phyloP scores from a whole-genome alignment of 2,113 vertebrate species.

The Serinus canaria region DNA sequence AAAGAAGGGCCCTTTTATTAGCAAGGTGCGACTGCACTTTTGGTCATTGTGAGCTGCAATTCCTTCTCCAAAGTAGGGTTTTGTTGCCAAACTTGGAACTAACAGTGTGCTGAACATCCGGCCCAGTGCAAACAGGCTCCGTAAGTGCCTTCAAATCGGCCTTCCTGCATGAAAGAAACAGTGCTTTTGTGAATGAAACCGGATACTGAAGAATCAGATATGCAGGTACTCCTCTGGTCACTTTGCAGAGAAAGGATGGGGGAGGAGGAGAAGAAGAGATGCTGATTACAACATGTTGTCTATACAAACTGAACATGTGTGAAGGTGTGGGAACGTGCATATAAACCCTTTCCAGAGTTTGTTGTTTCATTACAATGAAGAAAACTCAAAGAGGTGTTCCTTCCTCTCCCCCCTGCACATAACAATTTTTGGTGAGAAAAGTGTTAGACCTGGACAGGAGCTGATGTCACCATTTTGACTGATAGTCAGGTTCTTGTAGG shows the following conservation, averaged over 20 bases:
- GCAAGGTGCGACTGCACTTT: neutral
- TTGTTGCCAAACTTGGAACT: neutral
- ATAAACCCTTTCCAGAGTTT: neutral
- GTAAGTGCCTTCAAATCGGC: neutral
- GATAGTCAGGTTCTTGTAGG: neutral
- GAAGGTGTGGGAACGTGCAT: neutral
- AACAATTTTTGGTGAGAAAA: neutral
- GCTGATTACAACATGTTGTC: neutral
- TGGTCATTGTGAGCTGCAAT: neutral
- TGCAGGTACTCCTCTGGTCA: neutral
- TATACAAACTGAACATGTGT: neutral
- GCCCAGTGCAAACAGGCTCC: neutral
- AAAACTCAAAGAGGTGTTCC: neutral
- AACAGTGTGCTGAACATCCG: neutral
- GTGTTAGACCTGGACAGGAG: neutral
- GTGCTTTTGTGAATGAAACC: conserved; percentile 5
- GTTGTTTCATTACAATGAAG: neutral
- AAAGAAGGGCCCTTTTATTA: neutral
- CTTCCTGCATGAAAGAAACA: neutral
- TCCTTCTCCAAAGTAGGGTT: neutral
- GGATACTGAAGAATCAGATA: neutral
- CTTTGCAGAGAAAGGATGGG: neutral
- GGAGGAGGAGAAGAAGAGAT: neutral
- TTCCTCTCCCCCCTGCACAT: neutral
- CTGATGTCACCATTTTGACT: neutral